Base-by-base conservation (phyloP, 1,140 invertebrate species). In the Zaprionus davidi region DNA sequence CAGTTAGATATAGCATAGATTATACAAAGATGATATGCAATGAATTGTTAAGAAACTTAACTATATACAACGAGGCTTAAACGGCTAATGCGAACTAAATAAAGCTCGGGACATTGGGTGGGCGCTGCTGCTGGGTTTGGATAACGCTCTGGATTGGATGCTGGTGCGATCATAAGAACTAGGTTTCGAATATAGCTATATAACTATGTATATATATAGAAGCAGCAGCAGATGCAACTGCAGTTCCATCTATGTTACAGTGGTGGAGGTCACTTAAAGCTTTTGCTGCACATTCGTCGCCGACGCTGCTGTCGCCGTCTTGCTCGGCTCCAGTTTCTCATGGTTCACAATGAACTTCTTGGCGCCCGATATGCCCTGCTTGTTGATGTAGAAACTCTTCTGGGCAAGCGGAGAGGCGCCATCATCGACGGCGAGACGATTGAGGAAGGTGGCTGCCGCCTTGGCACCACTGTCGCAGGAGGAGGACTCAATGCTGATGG, bases 351-450 rank as follows among this genome's bases (percentile, higher is more conserved):
- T 79, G 22, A 77, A 90, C 66, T 90, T 90, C 65, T 90, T 90
- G 56, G 85, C 85, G 0, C 85, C 85, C 15, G 79, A 90, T 31
- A 90, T 56, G 49, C 85, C 85, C 68, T 90, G 85, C 56, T 90
- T 90, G 46, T 90, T 90, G 20, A 90, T 90, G 46, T 90, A 90
- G 71, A 90, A 90, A 58, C 85, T 90, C 59, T 90, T 90, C 22
- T 85, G 85, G 17, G 82, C 64, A 12, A 79, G 22, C 1, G 85
- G 71, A 1, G 84, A 90, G 34, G 53, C 69, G 41, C 78, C 56
- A 71, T 90, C 85, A n/a, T 90, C 85, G 20, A 90, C 82, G 3
- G 73, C 82, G 2, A 90, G 31, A 5, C 85, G 82, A 60, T 90
- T 90, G 5, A 90, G 72, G 17, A 90, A 90, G 20, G 81, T 88